Conservation (phyloP, 2,888 invertebrate genomes). For the Himalopsyche tibetana region DNA sequence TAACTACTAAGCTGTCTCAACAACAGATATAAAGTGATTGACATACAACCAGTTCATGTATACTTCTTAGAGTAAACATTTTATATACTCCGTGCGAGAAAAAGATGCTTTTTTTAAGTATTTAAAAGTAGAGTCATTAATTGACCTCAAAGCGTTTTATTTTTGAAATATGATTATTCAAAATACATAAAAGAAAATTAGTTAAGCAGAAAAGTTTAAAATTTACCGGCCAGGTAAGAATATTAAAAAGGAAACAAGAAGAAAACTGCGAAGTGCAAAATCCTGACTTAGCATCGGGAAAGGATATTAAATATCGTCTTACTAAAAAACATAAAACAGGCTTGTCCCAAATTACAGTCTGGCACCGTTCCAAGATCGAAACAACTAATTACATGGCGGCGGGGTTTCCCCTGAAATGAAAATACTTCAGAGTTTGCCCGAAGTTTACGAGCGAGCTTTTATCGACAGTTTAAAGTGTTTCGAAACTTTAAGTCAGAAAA, state of each 20-base stretch:
- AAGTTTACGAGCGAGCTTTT: slow-evolving; percentile 25
- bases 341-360: slow-evolving; percentile 22
- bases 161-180: too few species aligned
- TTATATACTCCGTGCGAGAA: too few species aligned
- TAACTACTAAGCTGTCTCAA: too few species aligned
- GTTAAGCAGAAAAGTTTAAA: neutral
- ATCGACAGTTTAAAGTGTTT: slow-evolving; percentile 34
- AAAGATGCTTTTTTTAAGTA: too few species aligned
- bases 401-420: slow-evolving; percentile 14
- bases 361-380: slow-evolving; percentile 1
- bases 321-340: slow-evolving; percentile 13
- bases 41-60: too few species aligned
- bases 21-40: too few species aligned
- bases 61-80: too few species aligned
- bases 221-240: neutral
- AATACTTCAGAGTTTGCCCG: slow-evolving; percentile 11
- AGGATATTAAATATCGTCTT: neutral
- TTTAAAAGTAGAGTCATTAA: too few species aligned
- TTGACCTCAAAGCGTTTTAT: too few species aligned
- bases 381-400: slow-evolving; percentile 13
- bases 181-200: too few species aligned
- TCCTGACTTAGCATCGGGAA: neutral
- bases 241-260: neutral
- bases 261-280: neutral
- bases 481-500: slow-evolving; percentile 15